Percentiles rank a stretch among this genome's conserved stretches.
Evolutionary conservation across 1,140 invertebrate genomes (phyloP).

Genomic region (Leguminivora glycinivorella): DNA sequence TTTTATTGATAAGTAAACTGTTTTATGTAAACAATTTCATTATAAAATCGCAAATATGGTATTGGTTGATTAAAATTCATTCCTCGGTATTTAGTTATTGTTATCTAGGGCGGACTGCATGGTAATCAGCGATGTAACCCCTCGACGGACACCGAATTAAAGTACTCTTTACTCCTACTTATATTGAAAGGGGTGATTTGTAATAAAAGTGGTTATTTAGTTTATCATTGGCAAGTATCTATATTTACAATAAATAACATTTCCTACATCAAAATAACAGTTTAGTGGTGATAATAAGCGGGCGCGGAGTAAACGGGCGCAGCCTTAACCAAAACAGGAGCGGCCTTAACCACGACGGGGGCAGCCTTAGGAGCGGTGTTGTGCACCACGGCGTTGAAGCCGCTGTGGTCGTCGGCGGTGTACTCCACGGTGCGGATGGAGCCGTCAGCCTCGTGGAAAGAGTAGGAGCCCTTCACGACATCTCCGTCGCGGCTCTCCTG

Average conservation of each 20-base stretch:
- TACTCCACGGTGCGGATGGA: slow-evolving; percentile 78
- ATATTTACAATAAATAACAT: slow-evolving; percentile 26
- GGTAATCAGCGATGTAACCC: too few relatives aligned
- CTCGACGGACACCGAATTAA: too few relatives aligned
- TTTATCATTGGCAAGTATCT: background rate
- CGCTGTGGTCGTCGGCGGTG: slow-evolving; percentile 67
- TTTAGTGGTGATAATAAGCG: slow-evolving; percentile 30
- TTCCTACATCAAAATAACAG: background rate
- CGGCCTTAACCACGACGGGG: slow-evolving; percentile 13
- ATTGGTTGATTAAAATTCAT: too few relatives aligned
- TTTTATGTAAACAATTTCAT: too few relatives aligned
- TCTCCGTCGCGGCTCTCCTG: slow-evolving; percentile 78
- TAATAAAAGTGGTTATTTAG: background rate
- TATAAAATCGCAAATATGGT: too few relatives aligned
- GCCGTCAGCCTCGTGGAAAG: slow-evolving; percentile 78
- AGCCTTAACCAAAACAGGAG: slow-evolving; percentile 19
- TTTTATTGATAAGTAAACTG: too few relatives aligned
- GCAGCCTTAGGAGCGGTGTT: slow-evolving; percentile 61
- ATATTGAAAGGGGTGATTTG: too few relatives aligned
- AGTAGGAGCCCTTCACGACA: slow-evolving; percentile 78
- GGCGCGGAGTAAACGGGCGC: slow-evolving; percentile 26
- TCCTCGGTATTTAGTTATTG: too few relatives aligned
- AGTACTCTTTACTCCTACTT: too few relatives aligned
- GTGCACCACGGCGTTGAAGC: slow-evolving; percentile 69
- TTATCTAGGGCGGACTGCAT: too few relatives aligned